Evolutionary conservation across 2,797 vertebrate genomes (phyloP), one percentile per base, ranked within the genome.

Genomic region (Hippopotamyrus pictus): DNA sequence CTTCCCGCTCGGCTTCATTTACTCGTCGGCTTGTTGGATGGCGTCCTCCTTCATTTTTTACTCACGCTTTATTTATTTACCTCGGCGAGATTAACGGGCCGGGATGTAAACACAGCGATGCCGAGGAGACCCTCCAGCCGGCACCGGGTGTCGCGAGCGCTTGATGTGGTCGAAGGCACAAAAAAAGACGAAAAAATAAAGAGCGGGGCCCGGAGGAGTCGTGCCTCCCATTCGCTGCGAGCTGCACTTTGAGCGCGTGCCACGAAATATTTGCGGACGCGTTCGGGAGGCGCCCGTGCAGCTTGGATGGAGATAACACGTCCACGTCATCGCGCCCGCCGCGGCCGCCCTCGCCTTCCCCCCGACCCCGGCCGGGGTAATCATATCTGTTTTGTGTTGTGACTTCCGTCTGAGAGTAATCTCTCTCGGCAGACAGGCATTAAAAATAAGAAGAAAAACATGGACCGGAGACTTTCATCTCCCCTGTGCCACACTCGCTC

Each of bases 221-320:
- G 92, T 88, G 91, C 93, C 93, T 92, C 86, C 51, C 90, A 90
- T 89, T 91, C 92, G 84, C 93, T 76, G 29, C 88, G 82, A 54
- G 89, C 46, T 25, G 95, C 94, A 92, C 95, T 96, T 94, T 94
- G 95, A 96, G 94, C 95, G 92, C 0, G 89, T 92, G 94, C 95
- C 94, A 92, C 94, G 94, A 93, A 94, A 95, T 94, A 94, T 93
- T 94, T 95, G 94, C 93, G 95, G 95, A 95, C 91, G 92, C 90
- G 87, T 94, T 94, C 92, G 91, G 91, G 94, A 94, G 93, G 94
- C 93, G 91, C 94, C 95, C 95, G 92, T 94, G 92, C 90, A 0
- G 7, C 94, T 96, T 97, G 96, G 96, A 96, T 93, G 90, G 89
- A 95, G 95, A 96, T 96, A 95, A 96, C 87, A 96, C 93, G 89